Base-by-base conservation (phyloP, 2,113 vertebrate genomes). In the Triplophysa dalaica region DNA sequence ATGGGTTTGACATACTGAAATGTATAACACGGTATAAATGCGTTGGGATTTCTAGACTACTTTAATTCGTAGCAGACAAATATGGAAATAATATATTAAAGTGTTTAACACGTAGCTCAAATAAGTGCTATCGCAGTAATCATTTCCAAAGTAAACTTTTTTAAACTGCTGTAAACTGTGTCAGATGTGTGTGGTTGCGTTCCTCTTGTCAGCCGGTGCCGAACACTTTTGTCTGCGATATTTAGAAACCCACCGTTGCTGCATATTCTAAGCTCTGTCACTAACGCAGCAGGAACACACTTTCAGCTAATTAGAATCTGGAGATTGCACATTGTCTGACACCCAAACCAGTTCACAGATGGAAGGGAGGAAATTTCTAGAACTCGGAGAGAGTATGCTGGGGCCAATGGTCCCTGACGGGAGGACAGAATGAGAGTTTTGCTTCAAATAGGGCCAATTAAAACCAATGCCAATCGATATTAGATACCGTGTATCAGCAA, bases 251-350 rank as follows among this genome's bases (percentile, higher is more conserved):
- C 10, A 60, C n/a, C 43, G 60, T 62, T 79, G 83, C 76, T 75
- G 75, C 76, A 78, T 60, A 81, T 70, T 82, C 41, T 41, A 67
- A 75, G 76, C 70, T 81, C 68, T 58, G 45, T 79, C 68, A 74
- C n/a, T 8, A 64, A 61, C 45, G 5, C 69, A 75, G 80, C 54
- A 60, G 67, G 83, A 76, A 81, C 58, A 76, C 76, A 67, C 64
- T 79, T 62, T 33, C 74, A 70, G 77, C 75, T 82, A 75, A 84
- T 81, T 81, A 79, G 80, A 79, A 79, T 75, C 65, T 81, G 83
- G 62, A 78, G 65, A 70, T 73, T 75, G 73, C 58, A 75, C 73
- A 50, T 75, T 75, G 73, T 75, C 73, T 63, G 58, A 63, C 58
- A 75, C 73, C 72, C 73, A 75, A 75, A 75, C 73, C 73, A 81